Evolutionary conservation across 2,797 vertebrate species (phyloP).

Genomic region (Megalops cyprinoides): DNA sequence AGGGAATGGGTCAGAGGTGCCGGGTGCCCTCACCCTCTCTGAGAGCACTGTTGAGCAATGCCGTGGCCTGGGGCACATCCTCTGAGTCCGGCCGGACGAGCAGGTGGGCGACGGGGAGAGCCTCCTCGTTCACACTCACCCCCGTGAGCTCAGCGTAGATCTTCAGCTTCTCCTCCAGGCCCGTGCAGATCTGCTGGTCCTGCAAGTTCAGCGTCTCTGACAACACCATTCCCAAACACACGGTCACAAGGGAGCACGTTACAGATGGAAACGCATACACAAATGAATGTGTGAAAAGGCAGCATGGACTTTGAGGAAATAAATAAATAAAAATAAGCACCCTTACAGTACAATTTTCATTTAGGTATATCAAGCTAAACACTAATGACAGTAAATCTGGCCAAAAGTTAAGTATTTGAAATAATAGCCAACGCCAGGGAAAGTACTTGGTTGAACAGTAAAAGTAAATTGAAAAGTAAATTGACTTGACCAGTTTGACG

Average conservation of each 20-base stretch:
- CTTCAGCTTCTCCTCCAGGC: constrained; percentile 89
- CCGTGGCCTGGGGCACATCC: constrained; percentile 81
- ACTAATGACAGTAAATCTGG: too few relatives aligned
- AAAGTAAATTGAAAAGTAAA: too few relatives aligned
- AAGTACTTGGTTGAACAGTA: too few relatives aligned
- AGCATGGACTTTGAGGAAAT: too few relatives aligned
- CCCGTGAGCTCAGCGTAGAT: constrained; percentile 80
- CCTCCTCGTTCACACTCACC: constrained; percentile 68
- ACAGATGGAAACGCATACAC: background rate
- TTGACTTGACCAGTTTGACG: too few relatives aligned
- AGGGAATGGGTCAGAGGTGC: background rate
- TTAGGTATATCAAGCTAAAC: too few relatives aligned
- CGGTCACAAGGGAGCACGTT: background rate
- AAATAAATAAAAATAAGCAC: too few relatives aligned
- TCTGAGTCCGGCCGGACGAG: constrained; percentile 80
- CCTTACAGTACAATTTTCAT: too few relatives aligned
- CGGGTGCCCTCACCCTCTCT: constrained; percentile 79
- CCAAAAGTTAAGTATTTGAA: too few relatives aligned
- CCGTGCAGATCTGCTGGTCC: constrained; percentile 89
- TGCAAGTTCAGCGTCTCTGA: constrained; percentile 83
- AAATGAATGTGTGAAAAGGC: background rate
- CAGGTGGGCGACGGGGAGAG: constrained; percentile 74
- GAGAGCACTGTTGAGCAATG: constrained; percentile 82
- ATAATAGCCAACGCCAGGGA: too few relatives aligned
- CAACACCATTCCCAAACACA: background rate